Base-by-base conservation (phyloP, 2,888 invertebrate species). In the Lepeophtheirus nordmannii region DNA sequence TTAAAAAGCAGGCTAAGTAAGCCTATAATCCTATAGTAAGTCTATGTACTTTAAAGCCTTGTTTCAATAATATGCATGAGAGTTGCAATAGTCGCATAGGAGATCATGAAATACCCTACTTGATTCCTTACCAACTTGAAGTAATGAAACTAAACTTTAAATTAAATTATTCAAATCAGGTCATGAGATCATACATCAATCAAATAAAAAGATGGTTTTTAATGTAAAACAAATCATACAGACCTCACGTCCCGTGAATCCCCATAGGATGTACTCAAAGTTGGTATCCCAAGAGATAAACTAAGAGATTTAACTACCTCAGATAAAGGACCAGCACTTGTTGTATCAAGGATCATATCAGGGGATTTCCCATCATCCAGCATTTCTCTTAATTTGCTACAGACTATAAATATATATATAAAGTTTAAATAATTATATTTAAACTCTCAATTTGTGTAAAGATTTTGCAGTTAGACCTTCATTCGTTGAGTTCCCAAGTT, bases 251-350 rank as follows among this genome's bases (percentile, higher is more conserved):
- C 90, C 0, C 87, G 88, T 57, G 82, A 82, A 74, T 89, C 87
- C 0, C 91, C 91, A 73, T 86, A 90, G 10, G 89, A 88, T 0
- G 86, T 85, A 68, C 86, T 86, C 59, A 91, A 80, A 1, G 90
- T 91, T 0, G 91, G 90, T 70, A 90, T 73, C 0, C 82, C 86
- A 67, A 91, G 74, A 1, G 87, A 85, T 20, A 85, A 82, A 3
- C 86, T 85, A 73, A 91, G 85, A 0, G 87, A 85, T 75, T 89
- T 89, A 3, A 89, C 85, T 0, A 87, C 85, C 77, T 90, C 90
- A 0, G 89, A 87, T 17, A 85, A 83, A 40, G 85, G 79, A 3
- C 89, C 89, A 7, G 84, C 82, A 77, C 84, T 84, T 0, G 90
- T 90, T 22, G 85, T 84, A 75, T 91, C 90, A 69, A 91, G 76